Base-by-base conservation (phyloP, 2,797 vertebrate species). In the Okamejei kenojei region DNA sequence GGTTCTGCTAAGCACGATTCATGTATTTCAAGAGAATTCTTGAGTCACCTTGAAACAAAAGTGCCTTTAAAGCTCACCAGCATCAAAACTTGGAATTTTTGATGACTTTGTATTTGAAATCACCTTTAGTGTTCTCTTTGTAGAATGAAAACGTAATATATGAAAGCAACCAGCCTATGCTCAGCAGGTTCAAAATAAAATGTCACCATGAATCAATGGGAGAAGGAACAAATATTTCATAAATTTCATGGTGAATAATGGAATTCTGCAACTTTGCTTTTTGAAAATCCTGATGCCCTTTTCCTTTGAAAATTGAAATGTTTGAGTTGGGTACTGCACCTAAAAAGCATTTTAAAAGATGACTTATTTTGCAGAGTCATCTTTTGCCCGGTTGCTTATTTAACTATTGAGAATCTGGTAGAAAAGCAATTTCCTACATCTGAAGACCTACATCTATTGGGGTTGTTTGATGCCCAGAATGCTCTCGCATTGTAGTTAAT, bases 41-140 rank as follows among this genome's bases (percentile, higher is more conserved):
- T 45, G n/a, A 54, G 90, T 54, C 71, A 73, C 90, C 54, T 71
- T 54, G 71, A 23, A 74, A 73, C 71, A 91, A 26, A 92, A 92
- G 65, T 92, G 68, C 4, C 71, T 58, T 92, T 71, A 92, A 92
- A 76, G 88, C 38, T 54, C 23, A 92, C 23, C 38, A 29, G 21
- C 38, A 54, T 54, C 90, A 92, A 76, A 29, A 54, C 68, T 76
- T 15, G 10, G 23, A 91, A 68, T 63, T 54, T 90, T 73, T 91
- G 90, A 92, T 74, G 68, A 92, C 73, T 92, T 73, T 91, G 10
- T 29, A 9, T 54, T 91, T 91, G 68, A 91, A 91, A 54, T 91
- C 35, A 74, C 19, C 35, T 54, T 91, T 74, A 45, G 26, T 38
- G 23, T 38, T 92, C 90, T 92, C 68, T 92, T 92, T 76, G 38